Evolutionary conservation across 2,797 vertebrate genomes (phyloP), one percentile per base, ranked within the genome.

Genomic region (Tapera naevia): DNA sequence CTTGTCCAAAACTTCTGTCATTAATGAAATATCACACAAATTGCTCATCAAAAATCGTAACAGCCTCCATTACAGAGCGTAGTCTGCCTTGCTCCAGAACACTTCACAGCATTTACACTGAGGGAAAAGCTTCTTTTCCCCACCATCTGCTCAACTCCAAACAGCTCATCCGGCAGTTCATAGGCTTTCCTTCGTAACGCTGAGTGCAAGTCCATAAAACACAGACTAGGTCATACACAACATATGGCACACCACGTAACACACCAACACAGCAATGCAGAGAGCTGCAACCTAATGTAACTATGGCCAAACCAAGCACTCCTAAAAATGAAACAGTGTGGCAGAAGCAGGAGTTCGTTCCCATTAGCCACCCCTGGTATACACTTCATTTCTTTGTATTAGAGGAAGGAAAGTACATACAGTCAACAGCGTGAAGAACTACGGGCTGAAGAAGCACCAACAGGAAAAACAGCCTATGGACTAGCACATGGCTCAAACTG

Each of bases 211-310:
- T 46, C 35, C 61, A 56, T 17, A 9, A 43, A 91, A 91, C 14
- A 8, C 1, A 28, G 50, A 51, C 48, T 17, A 17, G 1, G 1
- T 17, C 32, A 35, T 35, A 43, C 41, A 60, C n/a, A 24, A 8
- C 2, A 17, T 17, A 8, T 7, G 60, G 67, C 16, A 35, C 28
- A 43, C 4, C 37, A 37, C 2, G 12, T 0, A 60, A 14, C 37
- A 64, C 12, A 45, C 8, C 23, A 17, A 13, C 2, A 3, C 88
- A 65, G 30, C 32, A 74, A 80, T 6, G 7, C 24, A 41, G 41
- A 78, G 25, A 86, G 1, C 23, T 39, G 24, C 25, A 61, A 65
- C n/a, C 58, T 22, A 60, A 48, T 16, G 58, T 51, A 84, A 66
- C 64, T 35, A n/a, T 0, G 37, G 66, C 5, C 12, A 51, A 54